These are phyloP conservation scores for Andrena praecox DNA, from an alignment of 2,888 invertebrate genomes.

Conservation along the genomic window DNA sequence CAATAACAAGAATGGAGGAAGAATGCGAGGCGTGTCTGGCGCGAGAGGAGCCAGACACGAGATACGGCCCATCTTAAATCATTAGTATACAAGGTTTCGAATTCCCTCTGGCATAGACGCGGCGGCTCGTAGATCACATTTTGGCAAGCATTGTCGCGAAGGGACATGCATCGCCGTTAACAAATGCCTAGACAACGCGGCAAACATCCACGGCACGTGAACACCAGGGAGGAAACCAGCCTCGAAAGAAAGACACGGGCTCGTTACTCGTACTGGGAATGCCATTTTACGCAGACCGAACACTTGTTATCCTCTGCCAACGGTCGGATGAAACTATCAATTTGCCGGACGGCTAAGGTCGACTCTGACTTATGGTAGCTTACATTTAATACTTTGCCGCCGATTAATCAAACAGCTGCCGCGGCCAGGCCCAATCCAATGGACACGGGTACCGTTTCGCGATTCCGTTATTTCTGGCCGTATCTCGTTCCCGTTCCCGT, in stretches of 20 bases:
- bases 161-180: constrained; percentile 72
- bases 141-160: constrained; percentile 72
- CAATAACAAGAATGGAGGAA: constrained; percentile 9
- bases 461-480: constrained; percentile 48
- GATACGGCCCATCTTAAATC: constrained; percentile 43
- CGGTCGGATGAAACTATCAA: constrained; percentile 57
- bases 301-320: constrained; percentile 64
- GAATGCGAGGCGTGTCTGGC: constrained; percentile 46
- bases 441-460: constrained; percentile 6
- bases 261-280: constrained; percentile 22
- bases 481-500: constrained; percentile 18
- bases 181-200: constrained; percentile 68
- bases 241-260: background rate
- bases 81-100: constrained; percentile 56
- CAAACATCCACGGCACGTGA: constrained; percentile 53
- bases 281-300: constrained; percentile 34
- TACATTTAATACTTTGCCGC: constrained; percentile 34
- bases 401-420: constrained; percentile 47
- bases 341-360: constrained; percentile 55
- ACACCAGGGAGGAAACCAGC: constrained; percentile 18
- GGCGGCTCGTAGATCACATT: constrained; percentile 61
- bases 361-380: constrained; percentile 39
- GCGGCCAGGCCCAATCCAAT: constrained; percentile 21
- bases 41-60: constrained; percentile 15
- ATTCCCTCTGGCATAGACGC: constrained; percentile 53